Evolutionary conservation across 2,888 invertebrate genomes (phyloP), one percentile per base, ranked within the genome.

Genomic region (Pogonocherus hispidulus): DNA sequence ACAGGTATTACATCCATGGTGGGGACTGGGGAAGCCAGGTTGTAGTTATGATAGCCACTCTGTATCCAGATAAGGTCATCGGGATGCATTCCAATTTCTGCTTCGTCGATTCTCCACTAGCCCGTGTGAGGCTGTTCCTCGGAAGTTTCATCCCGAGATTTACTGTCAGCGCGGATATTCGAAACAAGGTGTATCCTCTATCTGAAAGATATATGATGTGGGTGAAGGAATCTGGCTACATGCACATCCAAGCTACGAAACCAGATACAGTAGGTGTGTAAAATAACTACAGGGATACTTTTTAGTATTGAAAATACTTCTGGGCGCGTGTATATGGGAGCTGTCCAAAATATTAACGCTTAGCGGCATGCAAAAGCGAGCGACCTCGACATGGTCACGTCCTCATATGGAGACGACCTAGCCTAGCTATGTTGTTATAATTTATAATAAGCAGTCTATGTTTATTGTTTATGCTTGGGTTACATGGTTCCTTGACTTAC

Each of bases 201-300:
- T 76, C 73, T 2, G 72, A 85, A 67, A 87, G 2, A 85, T 86
- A 72, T 72, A 83, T 85, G 2, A 84, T 82, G 59, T 6, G 86
- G 0, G 65, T 89, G 49, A 84, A 86, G 52, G 91, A 92, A 80
- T 81, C 80, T 32, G 92, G 91, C 0, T 92, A 91, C 75, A 82
- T 93, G 77, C 95, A 96, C 81, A 73, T 96, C 4, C 96, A 97
- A 81, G 90, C 94, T 0, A 95, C 96, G 0, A 96, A 95, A 83
- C 96, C 97, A 11, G 96, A 97, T 79, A 95, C 96, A 0, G 86
- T 94, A 74, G 95, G 95, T 92, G 81, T 84, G 86, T 52, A 23
- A 22, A 32, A 54, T 54, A 22, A n/a, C n/a, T n/a, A n/a, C n/a
- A n/a, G n/a, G n/a, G n/a, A n/a, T n/a, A n/a, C n/a, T n/a, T n/a